Percentiles rank a stretch among this genome's conserved stretches.
phyloP scores from a whole-genome alignment of 2,113 vertebrate species.

The Motacilla alba region DNA sequence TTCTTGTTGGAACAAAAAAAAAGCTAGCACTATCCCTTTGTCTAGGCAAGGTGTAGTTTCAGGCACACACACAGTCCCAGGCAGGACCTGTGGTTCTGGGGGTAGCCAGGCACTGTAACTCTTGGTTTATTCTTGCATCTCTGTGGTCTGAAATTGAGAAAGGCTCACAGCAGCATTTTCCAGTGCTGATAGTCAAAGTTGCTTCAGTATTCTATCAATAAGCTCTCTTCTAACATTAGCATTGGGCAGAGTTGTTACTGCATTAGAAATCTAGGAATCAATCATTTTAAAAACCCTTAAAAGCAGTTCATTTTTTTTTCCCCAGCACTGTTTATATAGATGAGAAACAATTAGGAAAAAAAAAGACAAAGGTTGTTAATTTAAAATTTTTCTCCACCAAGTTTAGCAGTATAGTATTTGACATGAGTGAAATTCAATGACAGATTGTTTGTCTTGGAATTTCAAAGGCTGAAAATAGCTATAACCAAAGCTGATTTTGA shows the following conservation, averaged over 20 bases:
- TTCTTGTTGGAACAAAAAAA: not conserved
- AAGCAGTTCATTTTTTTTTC: not conserved
- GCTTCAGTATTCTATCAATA: slow-evolving; percentile 18
- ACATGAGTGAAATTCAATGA: not conserved
- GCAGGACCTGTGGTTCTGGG: not conserved
- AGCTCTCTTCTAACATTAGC: slow-evolving; percentile 2
- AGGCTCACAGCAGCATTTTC: not conserved
- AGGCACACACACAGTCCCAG: not conserved
- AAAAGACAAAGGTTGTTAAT: not conserved
- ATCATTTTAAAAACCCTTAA: slow-evolving; percentile 29
- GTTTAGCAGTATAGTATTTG: not conserved
- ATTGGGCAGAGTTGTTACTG: not conserved
- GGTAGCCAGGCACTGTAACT: not conserved
- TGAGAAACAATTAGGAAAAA: not conserved
- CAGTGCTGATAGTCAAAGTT: slow-evolving; percentile 1
- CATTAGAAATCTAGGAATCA: slow-evolving; percentile 20
- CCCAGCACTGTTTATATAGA: not conserved
- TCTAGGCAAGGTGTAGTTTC: not conserved
- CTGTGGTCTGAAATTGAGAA: not conserved
- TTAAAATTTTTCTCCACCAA: not conserved
- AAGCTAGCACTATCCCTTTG: not conserved
- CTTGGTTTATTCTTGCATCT: not conserved
- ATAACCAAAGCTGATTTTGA: not conserved
- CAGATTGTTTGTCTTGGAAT: not conserved
- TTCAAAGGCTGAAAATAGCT: not conserved